Base-by-base conservation (phyloP, 2,113 vertebrate genomes). In the Pao palembangensis region DNA sequence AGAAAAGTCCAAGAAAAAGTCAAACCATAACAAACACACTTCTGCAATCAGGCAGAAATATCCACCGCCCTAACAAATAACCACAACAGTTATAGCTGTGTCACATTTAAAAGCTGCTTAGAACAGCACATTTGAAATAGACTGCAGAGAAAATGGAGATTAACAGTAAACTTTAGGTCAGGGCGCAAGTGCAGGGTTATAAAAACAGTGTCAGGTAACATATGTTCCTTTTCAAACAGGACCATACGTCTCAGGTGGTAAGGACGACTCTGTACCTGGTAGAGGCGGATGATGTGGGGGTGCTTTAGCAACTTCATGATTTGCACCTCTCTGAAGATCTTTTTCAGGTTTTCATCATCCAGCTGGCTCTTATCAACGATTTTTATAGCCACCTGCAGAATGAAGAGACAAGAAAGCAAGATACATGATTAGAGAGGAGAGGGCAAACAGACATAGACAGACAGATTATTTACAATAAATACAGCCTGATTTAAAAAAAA, bases 271-370 rank as follows among this genome's bases (percentile, higher is more conserved):
- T 47, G 48, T 76, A 98, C 97, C 97, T 99, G 96, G 87, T 98
- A 98, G 7, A 99, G 89, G 69, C 96, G 92, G 87, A 99, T 98
- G 87, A 99, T 99, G 61, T 99, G 97, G 0, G 97, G 97, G 79
- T 99, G 97, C 84, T 94, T 93, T 60, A 99, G 92, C 94, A 99
- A 93, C 92, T 99, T 99, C 96, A 99, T 99, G 73, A 99, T 97
- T 86, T 99, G 95, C 54, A 99, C 97, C 83, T 99, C 97, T 73
- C 97, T 88, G 82, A 98, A 99, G 65, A 99, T 99, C 90, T 99
- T 99, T 89, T 99, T 99, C 75, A 99, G 91, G 84, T 99, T 99
- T 86, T 99, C 97, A 31, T 99, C 96, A 28, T 99, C 97, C 85
- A 99, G 87, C 89, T 98, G 96, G 3, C 93, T 96, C 88, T 99